A percentile compares a stretch with the other conserved stretches of the same genome.
phyloP scores from a whole-genome alignment of 2,888 invertebrate genomes.

The Leistus spinibarbis region DNA sequence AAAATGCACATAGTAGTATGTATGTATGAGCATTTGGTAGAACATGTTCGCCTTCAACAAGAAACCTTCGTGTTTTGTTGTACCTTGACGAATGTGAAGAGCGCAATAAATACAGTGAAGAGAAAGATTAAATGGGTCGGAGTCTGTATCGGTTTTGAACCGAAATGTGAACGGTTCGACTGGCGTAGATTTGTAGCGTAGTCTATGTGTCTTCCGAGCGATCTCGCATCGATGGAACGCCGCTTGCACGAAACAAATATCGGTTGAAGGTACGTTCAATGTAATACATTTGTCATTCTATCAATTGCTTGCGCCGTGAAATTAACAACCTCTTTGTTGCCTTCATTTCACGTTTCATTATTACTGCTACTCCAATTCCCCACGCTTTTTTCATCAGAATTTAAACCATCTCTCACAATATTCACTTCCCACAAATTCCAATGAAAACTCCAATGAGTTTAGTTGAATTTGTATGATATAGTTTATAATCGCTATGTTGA shows the following conservation, averaged over 20 bases:
- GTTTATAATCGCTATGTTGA: too few relatives aligned
- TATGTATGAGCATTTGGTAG: neutral
- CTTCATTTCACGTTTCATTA: neutral
- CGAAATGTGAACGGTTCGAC: neutral
- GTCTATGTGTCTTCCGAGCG: neutral
- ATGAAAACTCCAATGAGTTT: too few relatives aligned
- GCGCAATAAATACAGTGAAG: neutral
- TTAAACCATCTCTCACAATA: too few relatives aligned
- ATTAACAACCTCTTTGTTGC: slow-evolving; percentile 24
- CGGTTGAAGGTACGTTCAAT: slow-evolving; percentile 28
- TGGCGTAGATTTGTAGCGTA: neutral
- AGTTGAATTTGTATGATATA: too few relatives aligned
- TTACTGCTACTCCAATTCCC: neutral
- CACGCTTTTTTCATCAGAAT: too few relatives aligned
- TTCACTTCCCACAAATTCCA: neutral
- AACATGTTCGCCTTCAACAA: neutral
- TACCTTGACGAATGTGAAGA: neutral
- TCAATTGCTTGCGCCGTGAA: slow-evolving; percentile 26
- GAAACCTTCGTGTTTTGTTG: neutral
- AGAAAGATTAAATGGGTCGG: neutral
- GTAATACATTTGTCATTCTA: slow-evolving; percentile 33
- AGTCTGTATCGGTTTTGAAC: slow-evolving; percentile 13
- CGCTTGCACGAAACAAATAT: slow-evolving; percentile 14
- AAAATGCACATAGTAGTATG: too few relatives aligned
- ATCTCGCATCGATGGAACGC: neutral